These are phyloP conservation scores for Macropis europaea DNA, from an alignment of 2,888 invertebrate species.

Conservation along the genomic window DNA sequence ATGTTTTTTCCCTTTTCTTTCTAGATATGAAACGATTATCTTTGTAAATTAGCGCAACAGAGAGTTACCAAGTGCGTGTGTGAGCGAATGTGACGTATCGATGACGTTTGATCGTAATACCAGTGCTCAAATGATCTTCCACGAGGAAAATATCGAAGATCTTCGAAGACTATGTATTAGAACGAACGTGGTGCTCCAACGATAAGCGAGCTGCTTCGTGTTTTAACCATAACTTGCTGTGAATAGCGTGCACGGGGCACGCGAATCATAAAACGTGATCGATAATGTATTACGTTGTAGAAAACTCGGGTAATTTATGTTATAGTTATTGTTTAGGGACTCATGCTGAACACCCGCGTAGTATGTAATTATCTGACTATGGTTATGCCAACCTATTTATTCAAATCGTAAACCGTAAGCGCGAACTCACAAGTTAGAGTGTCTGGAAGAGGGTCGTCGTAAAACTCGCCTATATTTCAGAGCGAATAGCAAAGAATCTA, in stretches of 20 bases:
- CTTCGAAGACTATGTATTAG: constrained; percentile 2
- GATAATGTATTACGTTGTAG: constrained; percentile 12
- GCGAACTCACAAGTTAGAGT: neutral
- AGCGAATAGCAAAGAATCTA: too few species aligned
- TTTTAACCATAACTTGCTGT: constrained; percentile 18
- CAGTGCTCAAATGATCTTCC: constrained; percentile 31
- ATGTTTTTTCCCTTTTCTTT: neutral
- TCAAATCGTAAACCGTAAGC: constrained; percentile 41
- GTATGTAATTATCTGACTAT: constrained; percentile 55
- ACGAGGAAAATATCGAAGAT: neutral
- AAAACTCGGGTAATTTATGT: constrained; percentile 12
- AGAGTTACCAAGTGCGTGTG: constrained; percentile 4
- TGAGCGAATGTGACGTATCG: neutral
- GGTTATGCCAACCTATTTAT: constrained; percentile 66
- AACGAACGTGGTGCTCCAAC: constrained; percentile 14
- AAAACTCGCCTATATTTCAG: too few species aligned
- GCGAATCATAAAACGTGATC: constrained; percentile 6
- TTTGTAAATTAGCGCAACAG: neutral
- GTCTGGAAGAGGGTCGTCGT: too few species aligned
- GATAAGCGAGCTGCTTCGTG: constrained; percentile 3
- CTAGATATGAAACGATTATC: neutral
- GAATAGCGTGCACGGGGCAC: constrained; percentile 10
- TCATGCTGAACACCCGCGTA: constrained; percentile 33
- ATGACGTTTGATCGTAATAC: constrained; percentile 19
- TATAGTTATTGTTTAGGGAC: constrained; percentile 9